phyloP scores from a whole-genome alignment of 2,113 vertebrate species.

The Scytalopus superciliaris region DNA sequence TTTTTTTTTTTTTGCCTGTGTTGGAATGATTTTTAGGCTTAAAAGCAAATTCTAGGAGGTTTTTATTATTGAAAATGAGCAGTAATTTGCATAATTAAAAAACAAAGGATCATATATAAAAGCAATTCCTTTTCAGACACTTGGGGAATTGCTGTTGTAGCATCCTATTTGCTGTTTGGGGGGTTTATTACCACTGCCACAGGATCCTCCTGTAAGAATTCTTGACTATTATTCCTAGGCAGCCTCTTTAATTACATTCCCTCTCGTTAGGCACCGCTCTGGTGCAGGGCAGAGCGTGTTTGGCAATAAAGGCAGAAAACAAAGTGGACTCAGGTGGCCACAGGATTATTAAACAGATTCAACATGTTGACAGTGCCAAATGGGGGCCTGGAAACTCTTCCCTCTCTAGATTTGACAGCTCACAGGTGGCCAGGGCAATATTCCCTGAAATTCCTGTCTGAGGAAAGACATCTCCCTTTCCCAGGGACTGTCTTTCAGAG shows the following conservation, averaged over 20 bases:
- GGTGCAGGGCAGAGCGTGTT: neutral
- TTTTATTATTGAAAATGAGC: neutral
- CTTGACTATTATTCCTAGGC: constrained; percentile 37
- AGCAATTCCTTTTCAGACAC: neutral
- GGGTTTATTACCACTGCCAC: neutral
- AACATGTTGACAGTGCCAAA: constrained; percentile 43
- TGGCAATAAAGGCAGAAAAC: constrained; percentile 31
- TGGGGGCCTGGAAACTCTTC: neutral
- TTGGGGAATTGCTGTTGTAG: neutral
- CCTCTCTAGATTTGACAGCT: neutral
- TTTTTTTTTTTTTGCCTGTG: neutral
- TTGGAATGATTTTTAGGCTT: neutral
- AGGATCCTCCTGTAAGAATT: constrained; percentile 5
- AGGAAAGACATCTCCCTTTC: neutral
- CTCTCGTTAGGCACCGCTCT: constrained; percentile 27
- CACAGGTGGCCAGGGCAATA: neutral
- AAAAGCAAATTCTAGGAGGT: neutral
- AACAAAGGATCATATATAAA: neutral
- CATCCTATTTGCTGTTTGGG: neutral
- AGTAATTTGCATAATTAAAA: neutral
- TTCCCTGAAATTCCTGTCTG: neutral
- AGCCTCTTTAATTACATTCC: constrained; percentile 50
- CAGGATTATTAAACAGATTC: constrained; percentile 51
- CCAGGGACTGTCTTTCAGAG: accelerated
- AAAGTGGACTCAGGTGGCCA: constrained; percentile 47